phyloP scores from a whole-genome alignment of 2,888 invertebrate species.

The Petrophora chlorosata region DNA sequence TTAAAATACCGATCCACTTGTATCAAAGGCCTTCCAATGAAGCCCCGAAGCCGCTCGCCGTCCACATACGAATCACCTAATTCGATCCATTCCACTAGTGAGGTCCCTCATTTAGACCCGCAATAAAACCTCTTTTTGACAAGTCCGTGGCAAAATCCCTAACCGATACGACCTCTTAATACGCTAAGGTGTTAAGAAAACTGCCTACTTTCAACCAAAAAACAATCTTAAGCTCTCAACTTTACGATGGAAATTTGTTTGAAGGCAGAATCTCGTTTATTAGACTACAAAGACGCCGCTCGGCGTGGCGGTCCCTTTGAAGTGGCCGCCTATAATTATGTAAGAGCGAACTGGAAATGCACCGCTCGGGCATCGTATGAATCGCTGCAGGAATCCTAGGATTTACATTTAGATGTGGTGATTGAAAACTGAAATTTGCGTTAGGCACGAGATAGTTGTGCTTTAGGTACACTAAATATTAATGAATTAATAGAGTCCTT shows the following conservation, averaged over 20 bases:
- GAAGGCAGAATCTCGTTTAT: conserved; percentile 62
- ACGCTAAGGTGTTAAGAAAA: conserved; percentile 80
- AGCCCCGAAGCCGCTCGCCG: conserved; percentile 12
- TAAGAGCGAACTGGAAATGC: conserved; percentile 60
- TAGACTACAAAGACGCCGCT: conserved; percentile 79
- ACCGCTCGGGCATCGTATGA: conserved; percentile 46
- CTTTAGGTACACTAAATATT: neutral
- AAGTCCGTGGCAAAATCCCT: conserved; percentile 84
- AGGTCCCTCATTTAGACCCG: conserved; percentile 77
- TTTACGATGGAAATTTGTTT: conserved; percentile 38
- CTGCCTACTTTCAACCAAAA: conserved; percentile 34
- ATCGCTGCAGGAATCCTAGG: conserved; percentile 57
- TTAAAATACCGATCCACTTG: conserved; percentile 4
- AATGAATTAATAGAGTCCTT: too few species aligned
- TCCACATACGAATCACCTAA: conserved; percentile 37
- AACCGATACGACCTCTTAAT: conserved; percentile 80
- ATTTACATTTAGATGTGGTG: conserved; percentile 44
- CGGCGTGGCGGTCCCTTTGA: conserved; percentile 73
- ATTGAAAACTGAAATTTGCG: conserved; percentile 34
- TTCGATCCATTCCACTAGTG: conserved; percentile 56
- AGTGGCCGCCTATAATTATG: conserved; percentile 74
- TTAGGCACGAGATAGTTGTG: conserved; percentile 15
- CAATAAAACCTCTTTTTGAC: conserved; percentile 84
- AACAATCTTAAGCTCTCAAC: conserved; percentile 10
- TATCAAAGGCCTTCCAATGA: conserved; percentile 15